Conservation (phyloP, 2,797 vertebrate species). For the Sebastes oblongus region DNA sequence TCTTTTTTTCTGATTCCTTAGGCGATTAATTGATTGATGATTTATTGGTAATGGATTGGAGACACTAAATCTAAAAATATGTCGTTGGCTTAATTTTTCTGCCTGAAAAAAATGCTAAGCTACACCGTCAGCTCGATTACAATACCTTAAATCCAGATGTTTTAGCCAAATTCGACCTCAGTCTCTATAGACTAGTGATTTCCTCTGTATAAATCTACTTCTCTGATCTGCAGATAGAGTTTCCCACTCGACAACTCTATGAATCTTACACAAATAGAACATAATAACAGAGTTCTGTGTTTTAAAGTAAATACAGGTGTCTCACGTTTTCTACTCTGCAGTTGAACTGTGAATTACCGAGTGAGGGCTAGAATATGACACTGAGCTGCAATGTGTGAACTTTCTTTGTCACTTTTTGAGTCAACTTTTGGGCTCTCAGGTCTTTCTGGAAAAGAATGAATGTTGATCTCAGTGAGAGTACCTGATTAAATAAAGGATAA, state of each 20-base stretch:
- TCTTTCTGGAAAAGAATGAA: conserved; percentile 31
- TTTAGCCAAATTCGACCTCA: neutral
- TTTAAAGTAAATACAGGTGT: neutral
- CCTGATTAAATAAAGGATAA: conserved; percentile 60
- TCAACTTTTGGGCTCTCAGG: conserved; percentile 8
- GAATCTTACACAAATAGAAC: neutral
- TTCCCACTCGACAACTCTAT: neutral
- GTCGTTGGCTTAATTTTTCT: neutral
- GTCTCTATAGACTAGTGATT: neutral
- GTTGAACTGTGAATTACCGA: neutral
- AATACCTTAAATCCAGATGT: neutral
- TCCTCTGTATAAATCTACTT: neutral
- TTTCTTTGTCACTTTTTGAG: conserved; percentile 7
- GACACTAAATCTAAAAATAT: neutral
- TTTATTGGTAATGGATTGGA: neutral
- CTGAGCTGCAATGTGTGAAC: neutral
- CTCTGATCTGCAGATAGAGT: neutral
- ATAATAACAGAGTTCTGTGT: neutral
- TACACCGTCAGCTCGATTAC: neutral
- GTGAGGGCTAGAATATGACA: neutral
- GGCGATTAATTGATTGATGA: neutral
- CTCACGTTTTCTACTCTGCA: neutral
- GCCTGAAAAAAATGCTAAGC: neutral
- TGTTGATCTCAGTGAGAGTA: conserved; percentile 34
- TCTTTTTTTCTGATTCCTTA: no score